Base-by-base conservation (phyloP, 2,797 vertebrate genomes). In the Diglossa cyanea region DNA sequence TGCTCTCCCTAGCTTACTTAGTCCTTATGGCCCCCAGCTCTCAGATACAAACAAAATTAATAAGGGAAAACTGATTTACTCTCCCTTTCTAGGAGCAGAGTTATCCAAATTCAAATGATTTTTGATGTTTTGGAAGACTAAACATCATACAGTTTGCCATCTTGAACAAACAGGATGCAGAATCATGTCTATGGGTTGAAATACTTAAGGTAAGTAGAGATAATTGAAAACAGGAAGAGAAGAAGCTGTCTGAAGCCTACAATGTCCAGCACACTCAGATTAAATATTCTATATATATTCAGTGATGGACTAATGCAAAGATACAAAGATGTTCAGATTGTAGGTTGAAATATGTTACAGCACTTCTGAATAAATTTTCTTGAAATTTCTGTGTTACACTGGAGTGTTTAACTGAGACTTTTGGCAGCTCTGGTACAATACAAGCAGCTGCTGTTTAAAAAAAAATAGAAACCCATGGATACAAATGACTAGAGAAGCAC, bases 381-480 rank as follows among this genome's bases (percentile, higher is more conserved):
- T 81, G 39, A 93, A 85, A 67, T 24, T 70, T 85, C 62, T 63
- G 11, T 23, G 8, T 76, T 68, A 55, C 10, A 17, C 3, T 20
- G 4, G 25, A 76, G 12, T 17, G 12, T 51, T 79, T 75, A 50
- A 50, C 39, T 33, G 16, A 66, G 53, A n/a, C 6, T 53, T 82
- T 55, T 91, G 82, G 68, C 75, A 94, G 40, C 45, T 21, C 17
- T 67, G 12, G 17, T 45, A 44, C 31, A 70, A 53, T 21, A 62
- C 4, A 90, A 77, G 30, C 51, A 88, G 57, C 55, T 91, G 75
- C 48, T 39, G 21, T 39, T 91, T n/a, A 23, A 81, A 78, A 72
- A 72, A 35, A 70, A 53, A 31, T 5, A 79, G 62, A 37, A 53
- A 13, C 18, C 19, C 21, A 35, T 5, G 6, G 30, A 35, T 68